phyloP scores from a whole-genome alignment of 2,113 vertebrate genomes.

The Platanista minor region DNA sequence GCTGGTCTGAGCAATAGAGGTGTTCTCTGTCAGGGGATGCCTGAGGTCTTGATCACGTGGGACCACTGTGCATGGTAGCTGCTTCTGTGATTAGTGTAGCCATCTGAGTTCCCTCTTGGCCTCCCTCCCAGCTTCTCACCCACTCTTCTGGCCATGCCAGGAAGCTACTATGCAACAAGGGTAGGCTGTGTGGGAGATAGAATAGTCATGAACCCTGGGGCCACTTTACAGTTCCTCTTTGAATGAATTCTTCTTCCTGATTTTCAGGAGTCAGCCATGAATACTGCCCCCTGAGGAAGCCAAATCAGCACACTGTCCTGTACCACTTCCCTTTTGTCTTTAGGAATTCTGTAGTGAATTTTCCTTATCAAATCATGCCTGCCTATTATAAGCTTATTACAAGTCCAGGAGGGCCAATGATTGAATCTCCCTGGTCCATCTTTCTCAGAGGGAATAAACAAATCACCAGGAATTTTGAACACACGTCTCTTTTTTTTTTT shows the following conservation, averaged over 20 bases:
- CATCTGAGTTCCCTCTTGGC: too few species aligned
- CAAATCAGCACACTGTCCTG: not conserved
- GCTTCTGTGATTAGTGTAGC: not conserved
- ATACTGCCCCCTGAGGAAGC: not conserved
- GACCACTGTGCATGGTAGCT: not conserved
- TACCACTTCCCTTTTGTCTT: not conserved
- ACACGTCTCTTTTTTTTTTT: not conserved
- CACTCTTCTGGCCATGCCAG: not conserved
- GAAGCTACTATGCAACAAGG: not conserved
- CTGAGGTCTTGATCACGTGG: not conserved
- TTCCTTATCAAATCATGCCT: not conserved
- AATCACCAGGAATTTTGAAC: slow-evolving; percentile 11
- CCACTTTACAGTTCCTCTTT: not conserved
- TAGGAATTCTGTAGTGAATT: not conserved
- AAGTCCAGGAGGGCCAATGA: not conserved
- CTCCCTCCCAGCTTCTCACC: not conserved
- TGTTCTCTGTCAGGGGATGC: not conserved
- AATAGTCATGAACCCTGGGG: not conserved
- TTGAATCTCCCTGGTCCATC: not conserved
- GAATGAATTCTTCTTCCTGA: not conserved
- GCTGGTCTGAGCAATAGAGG: not conserved
- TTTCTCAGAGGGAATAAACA: slow-evolving; percentile 7
- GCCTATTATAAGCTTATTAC: not conserved
- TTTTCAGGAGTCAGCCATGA: not conserved
- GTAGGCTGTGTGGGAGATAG: not conserved